phyloP scores from a whole-genome alignment of 2,113 vertebrate genomes.

The Python bivittatus region DNA sequence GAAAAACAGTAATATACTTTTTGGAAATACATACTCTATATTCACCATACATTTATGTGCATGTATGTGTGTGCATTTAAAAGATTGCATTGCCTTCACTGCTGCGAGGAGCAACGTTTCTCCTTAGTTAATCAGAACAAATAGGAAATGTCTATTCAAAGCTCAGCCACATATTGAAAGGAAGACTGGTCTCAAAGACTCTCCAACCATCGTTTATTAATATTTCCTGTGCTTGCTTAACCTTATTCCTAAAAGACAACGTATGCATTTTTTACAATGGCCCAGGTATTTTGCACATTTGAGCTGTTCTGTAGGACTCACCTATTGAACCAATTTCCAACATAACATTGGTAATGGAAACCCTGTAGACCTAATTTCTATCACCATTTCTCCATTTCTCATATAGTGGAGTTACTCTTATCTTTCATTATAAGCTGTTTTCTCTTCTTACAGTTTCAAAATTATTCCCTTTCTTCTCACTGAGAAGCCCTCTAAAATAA shows the following conservation, averaged over 20 bases:
- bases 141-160: conserved; percentile 38
- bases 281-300: conserved; percentile 53
- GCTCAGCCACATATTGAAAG: neutral
- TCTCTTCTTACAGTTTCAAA: neutral
- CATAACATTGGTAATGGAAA: neutral
- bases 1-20: conserved; percentile 74
- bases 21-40: conserved; percentile 50
- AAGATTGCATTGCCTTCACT: conserved; percentile 35
- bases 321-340: neutral
- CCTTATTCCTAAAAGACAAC: conserved; percentile 50
- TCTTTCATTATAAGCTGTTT: neutral
- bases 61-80: conserved; percentile 39
- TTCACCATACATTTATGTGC: conserved; percentile 49
- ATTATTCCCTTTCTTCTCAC: neutral
- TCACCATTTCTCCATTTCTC: neutral
- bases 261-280: conserved; percentile 47
- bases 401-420: neutral
- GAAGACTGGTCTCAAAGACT: conserved; percentile 21
- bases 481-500: conserved; percentile 29
- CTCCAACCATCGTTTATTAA: conserved; percentile 17
- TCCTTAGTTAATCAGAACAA: conserved; percentile 30
- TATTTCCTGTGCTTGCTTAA: conserved; percentile 43
- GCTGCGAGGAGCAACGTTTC: neutral
- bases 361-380: neutral
- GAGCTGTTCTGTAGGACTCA: neutral